These are phyloP conservation scores for Hyppa rectilinea DNA, from an alignment of 2,888 invertebrate species.

Conservation along the genomic window DNA sequence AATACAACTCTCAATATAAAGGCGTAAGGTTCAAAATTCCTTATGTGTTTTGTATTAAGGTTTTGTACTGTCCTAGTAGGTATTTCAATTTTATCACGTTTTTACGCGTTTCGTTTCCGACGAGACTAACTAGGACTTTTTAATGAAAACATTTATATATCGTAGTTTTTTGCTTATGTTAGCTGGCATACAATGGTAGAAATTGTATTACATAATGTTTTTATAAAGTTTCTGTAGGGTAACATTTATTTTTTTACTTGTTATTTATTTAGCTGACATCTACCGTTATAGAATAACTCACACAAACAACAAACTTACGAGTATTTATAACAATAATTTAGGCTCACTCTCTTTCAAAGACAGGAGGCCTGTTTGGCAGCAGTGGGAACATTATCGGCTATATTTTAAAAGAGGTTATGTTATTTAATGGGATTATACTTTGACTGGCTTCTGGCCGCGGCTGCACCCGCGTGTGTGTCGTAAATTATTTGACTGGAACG, in stretches of 20 bases:
- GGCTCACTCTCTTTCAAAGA: too few relatives aligned
- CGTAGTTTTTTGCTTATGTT: constrained; percentile 10
- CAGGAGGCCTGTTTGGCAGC: too few relatives aligned
- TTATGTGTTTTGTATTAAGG: neutral
- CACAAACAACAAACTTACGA: too few relatives aligned
- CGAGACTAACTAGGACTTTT: constrained; percentile 66
- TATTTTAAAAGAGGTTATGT: too few relatives aligned
- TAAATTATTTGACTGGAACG: too few relatives aligned
- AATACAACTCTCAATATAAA: constrained; percentile 14
- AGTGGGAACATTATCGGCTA: too few relatives aligned
- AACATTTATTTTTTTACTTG: too few relatives aligned
- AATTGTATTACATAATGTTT: constrained; percentile 13
- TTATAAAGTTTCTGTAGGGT: neutral
- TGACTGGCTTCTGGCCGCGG: too few relatives aligned
- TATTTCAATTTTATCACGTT: constrained; percentile 65
- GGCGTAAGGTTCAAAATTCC: constrained; percentile 1
- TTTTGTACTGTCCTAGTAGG: constrained; percentile 8
- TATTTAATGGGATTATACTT: neutral
- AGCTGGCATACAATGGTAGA: neutral
- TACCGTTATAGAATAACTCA: too few relatives aligned
- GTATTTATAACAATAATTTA: too few relatives aligned
- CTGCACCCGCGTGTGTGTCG: too few relatives aligned
- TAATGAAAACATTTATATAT: constrained; percentile 60
- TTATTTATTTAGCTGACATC: too few relatives aligned
- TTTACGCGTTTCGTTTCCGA: constrained; percentile 62